A percentile compares a stretch with the other conserved stretches of the same genome.
Evolutionary conservation across 2,888 invertebrate genomes (phyloP).

Genomic region (Campoplex nolae): DNA sequence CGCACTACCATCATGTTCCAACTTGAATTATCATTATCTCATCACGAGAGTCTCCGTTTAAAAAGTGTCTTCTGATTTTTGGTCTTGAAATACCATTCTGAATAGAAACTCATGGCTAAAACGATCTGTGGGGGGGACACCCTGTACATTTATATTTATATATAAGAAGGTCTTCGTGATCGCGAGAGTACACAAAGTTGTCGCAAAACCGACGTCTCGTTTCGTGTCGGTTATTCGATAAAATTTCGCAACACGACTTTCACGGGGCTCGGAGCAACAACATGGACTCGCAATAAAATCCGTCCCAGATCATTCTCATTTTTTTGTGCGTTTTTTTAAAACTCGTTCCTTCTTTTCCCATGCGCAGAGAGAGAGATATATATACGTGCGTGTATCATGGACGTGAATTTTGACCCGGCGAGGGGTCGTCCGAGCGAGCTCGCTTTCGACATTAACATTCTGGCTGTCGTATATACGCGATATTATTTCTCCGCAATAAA

Average conservation of each 20-base stretch:
- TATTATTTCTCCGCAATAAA: neutral
- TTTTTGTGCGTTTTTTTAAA: slow-evolving; percentile 1
- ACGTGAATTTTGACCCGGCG: slow-evolving; percentile 38
- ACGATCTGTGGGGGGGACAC: neutral
- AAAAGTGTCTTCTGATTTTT: too few species aligned
- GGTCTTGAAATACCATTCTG: too few species aligned
- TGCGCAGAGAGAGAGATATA: neutral
- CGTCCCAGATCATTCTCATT: slow-evolving; percentile 56
- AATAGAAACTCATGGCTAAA: too few species aligned
- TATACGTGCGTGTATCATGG: slow-evolving; percentile 35
- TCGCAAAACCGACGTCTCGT: slow-evolving; percentile 44
- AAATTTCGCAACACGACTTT: slow-evolving; percentile 67
- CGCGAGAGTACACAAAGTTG: slow-evolving; percentile 56
- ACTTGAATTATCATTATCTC: too few species aligned
- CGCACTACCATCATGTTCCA: too few species aligned
- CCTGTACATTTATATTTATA: slow-evolving; percentile 1
- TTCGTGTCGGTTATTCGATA: slow-evolving; percentile 68
- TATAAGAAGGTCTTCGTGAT: slow-evolving; percentile 60
- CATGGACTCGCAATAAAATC: slow-evolving; percentile 65
- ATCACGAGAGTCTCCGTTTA: too few species aligned
- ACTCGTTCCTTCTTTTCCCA: slow-evolving; percentile 2
- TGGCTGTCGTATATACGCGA: neutral
- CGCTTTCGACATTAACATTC: slow-evolving; percentile 25
- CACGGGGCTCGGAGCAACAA: slow-evolving; percentile 28
- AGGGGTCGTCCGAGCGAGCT: slow-evolving; percentile 23